phyloP scores from a whole-genome alignment of 2,113 vertebrate genomes.

The Epinephelus fuscoguttatus region DNA sequence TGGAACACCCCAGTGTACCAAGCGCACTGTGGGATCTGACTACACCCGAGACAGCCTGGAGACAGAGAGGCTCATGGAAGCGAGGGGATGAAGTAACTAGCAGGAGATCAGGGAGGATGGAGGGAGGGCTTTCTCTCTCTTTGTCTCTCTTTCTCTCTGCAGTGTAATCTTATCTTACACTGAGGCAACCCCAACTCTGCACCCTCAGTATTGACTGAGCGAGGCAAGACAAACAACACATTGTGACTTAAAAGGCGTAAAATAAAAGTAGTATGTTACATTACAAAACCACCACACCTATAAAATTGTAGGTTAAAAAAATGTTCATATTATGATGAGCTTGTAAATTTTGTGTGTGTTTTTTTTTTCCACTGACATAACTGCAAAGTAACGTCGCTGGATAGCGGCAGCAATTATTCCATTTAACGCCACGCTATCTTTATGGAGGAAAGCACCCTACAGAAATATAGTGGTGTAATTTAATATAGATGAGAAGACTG shows the following conservation, averaged over 20 bases:
- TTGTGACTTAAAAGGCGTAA: background rate
- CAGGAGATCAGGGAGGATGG: background rate
- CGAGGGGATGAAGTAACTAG: slow-evolving; percentile 39
- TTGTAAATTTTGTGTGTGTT: background rate
- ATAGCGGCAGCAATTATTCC: background rate
- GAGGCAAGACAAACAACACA: background rate
- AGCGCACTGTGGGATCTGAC: slow-evolving; percentile 15
- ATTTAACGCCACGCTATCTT: background rate
- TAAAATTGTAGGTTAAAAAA: background rate
- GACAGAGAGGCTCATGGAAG: slow-evolving; percentile 65
- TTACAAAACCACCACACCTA: background rate
- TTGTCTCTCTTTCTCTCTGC: slow-evolving; percentile 49
- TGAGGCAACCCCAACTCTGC: slow-evolving; percentile 37
- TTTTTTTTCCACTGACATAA: background rate
- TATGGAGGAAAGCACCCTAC: background rate
- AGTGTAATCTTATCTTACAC: slow-evolving; percentile 67
- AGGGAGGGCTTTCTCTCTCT: slow-evolving; percentile 21
- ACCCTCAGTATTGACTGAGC: slow-evolving; percentile 4
- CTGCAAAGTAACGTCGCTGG: background rate
- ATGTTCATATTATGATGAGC: background rate
- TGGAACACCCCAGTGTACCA: background rate
- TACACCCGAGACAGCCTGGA: slow-evolving; percentile 49
- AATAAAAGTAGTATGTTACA: background rate
- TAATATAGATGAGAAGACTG: slow-evolving; percentile 17
- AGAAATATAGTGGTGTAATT: slow-evolving; percentile 11